Percentiles rank a stretch among this genome's conserved stretches.
These are phyloP conservation scores for Cryptus viduatorius DNA, from an alignment of 2,888 invertebrate species.

Conservation along the genomic window DNA sequence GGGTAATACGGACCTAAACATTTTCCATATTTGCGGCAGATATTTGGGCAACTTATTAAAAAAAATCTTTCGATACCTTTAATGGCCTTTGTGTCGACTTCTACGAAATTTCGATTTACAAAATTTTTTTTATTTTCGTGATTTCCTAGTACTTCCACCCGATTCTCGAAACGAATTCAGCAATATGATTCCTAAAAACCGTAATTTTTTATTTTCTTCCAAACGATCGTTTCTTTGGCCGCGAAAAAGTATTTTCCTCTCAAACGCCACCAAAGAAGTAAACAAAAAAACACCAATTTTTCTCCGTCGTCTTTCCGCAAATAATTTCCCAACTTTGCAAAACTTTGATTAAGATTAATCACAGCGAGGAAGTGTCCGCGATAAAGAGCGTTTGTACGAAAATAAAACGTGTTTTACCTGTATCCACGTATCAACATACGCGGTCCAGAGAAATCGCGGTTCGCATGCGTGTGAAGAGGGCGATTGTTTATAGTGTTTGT, in stretches of 20 bases:
- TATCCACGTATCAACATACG: neutral
- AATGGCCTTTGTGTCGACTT: too few species aligned
- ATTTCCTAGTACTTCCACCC: too few species aligned
- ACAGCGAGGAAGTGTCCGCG: neutral
- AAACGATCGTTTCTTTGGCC: neutral
- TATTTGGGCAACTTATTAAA: too few species aligned
- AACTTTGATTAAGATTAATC: neutral
- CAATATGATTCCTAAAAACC: too few species aligned
- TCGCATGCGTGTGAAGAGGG: neutral
- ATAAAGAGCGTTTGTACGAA: neutral
- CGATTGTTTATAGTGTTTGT: conserved; percentile 42
- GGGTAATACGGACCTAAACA: too few species aligned
- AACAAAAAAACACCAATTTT: neutral
- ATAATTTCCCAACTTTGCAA: conserved; percentile 6
- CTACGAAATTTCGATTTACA: too few species aligned
- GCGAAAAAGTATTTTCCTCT: neutral
- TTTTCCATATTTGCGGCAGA: too few species aligned
- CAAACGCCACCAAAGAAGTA: neutral
- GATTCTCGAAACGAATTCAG: too few species aligned
- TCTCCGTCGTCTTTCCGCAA: neutral
- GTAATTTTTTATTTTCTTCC: neutral
- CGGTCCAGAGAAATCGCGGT: neutral
- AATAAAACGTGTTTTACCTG: conserved; percentile 27
- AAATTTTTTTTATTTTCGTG: too few species aligned
- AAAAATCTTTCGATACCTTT: too few species aligned